Base-by-base conservation (phyloP, 2,113 vertebrate species). In the Etheostoma spectabile region DNA sequence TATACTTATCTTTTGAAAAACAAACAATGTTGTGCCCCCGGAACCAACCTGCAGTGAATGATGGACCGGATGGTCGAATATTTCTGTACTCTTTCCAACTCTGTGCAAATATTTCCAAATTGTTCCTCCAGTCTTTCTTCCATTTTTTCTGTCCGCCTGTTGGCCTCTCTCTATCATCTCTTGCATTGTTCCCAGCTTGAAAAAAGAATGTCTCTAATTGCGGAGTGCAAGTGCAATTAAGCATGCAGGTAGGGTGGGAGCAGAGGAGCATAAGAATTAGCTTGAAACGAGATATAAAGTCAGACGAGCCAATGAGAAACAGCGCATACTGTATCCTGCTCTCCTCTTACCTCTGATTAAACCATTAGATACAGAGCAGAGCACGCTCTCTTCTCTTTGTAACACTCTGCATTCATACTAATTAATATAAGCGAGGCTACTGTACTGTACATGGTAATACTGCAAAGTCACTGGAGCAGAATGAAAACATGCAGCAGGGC, bases 211-310 rank as follows among this genome's bases (percentile, higher is more conserved):
- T 0, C 1, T 63, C 15, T 35, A 18, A 79, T 87, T 79, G 38
- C 67, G 63, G 48, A 63, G 33, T 55, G 53, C 49, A 71, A 71
- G 76, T 1, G 27, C 78, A 90, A 79, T 86, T 83, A 76, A 81
- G 84, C 66, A 79, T 72, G 64, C 67, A 57, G 35, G 63, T 77
- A 66, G 52, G 68, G 59, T 48, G 67, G 42, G 60, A 57, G 57
- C 14, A 24, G 56, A 62, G 73, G 76, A 84, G 46, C 65, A 53
- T 11, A 78, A 73, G 68, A 87, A 80, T 84, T 80, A 82, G 80
- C 80, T 67, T 74, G 21, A 82, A 74, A 57, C 46, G n/a, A 85
- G 84, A 77, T 64, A 80, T 80, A 69, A 67, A 86, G 75, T 79
- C 59, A 77, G 81, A 91, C 77, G 53, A 76, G 68, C 18, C 48